phyloP scores from a whole-genome alignment of 2,113 vertebrate species.

The Hemibagrus wyckioides region DNA sequence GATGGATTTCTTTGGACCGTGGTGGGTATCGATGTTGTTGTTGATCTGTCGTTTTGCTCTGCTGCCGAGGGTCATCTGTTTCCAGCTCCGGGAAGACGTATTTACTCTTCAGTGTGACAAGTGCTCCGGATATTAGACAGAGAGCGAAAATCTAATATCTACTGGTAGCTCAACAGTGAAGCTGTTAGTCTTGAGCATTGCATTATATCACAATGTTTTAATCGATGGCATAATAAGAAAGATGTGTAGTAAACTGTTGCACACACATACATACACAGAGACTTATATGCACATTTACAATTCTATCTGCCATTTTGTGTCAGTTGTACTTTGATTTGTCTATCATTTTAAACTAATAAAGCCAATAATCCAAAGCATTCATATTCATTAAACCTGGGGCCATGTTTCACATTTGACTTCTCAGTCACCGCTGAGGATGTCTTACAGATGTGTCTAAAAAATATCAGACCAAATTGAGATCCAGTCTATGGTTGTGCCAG shows the following conservation, averaged over 20 bases:
- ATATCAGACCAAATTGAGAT: background rate
- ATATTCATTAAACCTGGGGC: background rate
- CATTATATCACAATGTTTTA: background rate
- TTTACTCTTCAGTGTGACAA: background rate
- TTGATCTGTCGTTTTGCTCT: conserved; percentile 31
- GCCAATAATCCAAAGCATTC: background rate
- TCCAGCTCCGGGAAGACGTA: background rate
- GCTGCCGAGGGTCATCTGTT: conserved; percentile 27
- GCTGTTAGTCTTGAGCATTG: background rate
- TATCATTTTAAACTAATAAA: background rate
- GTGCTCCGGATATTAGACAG: background rate
- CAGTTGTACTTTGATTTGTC: background rate
- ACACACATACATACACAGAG: background rate
- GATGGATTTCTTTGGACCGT: conserved; percentile 47
- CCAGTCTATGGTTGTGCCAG: too few species aligned
- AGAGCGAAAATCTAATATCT: conserved; percentile 2
- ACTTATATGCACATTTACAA: too few species aligned
- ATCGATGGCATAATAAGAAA: background rate
- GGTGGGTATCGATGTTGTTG: conserved; percentile 13
- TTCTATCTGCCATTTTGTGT: background rate
- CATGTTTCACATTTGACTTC: background rate
- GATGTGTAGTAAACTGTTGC: background rate
- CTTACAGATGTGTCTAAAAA: background rate
- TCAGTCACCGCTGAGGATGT: background rate
- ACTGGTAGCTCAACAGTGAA: background rate